phyloP scores from a whole-genome alignment of 2,113 vertebrate species.

The Oryzias javanicus region DNA sequence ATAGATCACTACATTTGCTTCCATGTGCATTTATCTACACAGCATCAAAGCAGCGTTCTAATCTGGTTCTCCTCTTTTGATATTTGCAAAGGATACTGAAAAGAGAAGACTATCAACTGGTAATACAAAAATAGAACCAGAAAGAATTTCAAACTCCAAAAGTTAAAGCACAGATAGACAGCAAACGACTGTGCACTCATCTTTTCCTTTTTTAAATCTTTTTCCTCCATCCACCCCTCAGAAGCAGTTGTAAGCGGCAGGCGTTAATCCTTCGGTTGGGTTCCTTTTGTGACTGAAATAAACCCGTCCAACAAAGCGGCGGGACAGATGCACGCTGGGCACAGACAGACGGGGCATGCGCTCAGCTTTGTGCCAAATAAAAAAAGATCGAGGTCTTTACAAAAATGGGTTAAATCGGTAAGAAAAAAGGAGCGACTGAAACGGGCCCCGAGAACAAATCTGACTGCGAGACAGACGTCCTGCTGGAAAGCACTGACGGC shows the following conservation, averaged over 20 bases:
- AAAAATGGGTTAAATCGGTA: constrained; percentile 45
- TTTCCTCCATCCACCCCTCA: constrained; percentile 26
- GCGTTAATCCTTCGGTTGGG: constrained; percentile 37
- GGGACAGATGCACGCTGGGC: constrained; percentile 46
- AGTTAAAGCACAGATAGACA: constrained; percentile 49
- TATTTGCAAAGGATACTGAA: constrained; percentile 67
- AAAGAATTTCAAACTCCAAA: constrained; percentile 58
- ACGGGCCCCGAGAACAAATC: constrained; percentile 32
- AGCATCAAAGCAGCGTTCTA: constrained; percentile 51
- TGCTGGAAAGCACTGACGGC: constrained; percentile 57
- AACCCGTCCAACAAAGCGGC: constrained; percentile 44
- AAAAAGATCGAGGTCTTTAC: constrained; percentile 30
- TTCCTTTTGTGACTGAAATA: constrained; percentile 68
- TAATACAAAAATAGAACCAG: constrained; percentile 76
- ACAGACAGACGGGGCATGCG: constrained; percentile 58
- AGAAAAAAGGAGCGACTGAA: constrained; percentile 60
- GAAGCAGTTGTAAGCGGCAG: constrained; percentile 44
- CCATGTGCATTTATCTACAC: constrained; percentile 49
- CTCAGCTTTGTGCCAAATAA: constrained; percentile 34
- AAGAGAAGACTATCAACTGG: constrained; percentile 53
- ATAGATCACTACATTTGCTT: constrained; percentile 51
- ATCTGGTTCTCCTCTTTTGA: constrained; percentile 64
- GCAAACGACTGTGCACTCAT: constrained; percentile 46
- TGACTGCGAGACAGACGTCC: constrained; percentile 29
- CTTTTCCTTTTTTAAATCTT: constrained; percentile 37